Percentiles rank a stretch among this genome's conserved stretches.
Conservation (phyloP, 2,888 invertebrate genomes). For the Cabera pusaria region DNA sequence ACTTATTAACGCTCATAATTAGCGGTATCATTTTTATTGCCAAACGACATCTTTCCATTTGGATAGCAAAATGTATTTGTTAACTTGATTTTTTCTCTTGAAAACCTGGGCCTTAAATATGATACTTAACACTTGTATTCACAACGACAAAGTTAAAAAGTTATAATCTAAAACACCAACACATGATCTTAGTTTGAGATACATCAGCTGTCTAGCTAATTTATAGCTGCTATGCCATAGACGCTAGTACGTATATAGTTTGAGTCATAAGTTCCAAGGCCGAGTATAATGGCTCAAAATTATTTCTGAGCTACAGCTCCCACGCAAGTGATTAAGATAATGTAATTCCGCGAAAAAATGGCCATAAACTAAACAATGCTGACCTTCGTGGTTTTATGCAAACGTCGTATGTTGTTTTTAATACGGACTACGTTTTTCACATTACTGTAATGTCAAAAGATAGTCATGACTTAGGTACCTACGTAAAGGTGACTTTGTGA, state of each 20-base stretch:
- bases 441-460: too few species aligned
- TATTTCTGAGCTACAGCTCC: slow-evolving; percentile 40
- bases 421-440: slow-evolving; percentile 9
- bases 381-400: slow-evolving; percentile 36
- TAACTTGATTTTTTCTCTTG: too few species aligned
- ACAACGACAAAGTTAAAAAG: slow-evolving; percentile 6
- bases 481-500: too few species aligned
- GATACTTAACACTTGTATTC: neutral
- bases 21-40: too few species aligned
- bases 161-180: slow-evolving; percentile 15
- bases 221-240: slow-evolving; percentile 38
- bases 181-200: slow-evolving; percentile 8
- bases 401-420: slow-evolving; percentile 24
- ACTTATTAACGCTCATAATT: too few species aligned
- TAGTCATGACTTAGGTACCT: too few species aligned
- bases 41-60: too few species aligned
- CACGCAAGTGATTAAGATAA: slow-evolving; percentile 44
- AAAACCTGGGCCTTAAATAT: neutral
- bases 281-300: slow-evolving; percentile 41
- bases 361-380: slow-evolving; percentile 32
- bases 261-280: slow-evolving; percentile 39
- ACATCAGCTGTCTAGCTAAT: slow-evolving; percentile 30
- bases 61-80: too few species aligned
- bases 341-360: slow-evolving; percentile 34
- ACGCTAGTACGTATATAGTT: slow-evolving; percentile 37